Base-by-base conservation (phyloP, 2,888 invertebrate species). In the Erebia aethiops region DNA sequence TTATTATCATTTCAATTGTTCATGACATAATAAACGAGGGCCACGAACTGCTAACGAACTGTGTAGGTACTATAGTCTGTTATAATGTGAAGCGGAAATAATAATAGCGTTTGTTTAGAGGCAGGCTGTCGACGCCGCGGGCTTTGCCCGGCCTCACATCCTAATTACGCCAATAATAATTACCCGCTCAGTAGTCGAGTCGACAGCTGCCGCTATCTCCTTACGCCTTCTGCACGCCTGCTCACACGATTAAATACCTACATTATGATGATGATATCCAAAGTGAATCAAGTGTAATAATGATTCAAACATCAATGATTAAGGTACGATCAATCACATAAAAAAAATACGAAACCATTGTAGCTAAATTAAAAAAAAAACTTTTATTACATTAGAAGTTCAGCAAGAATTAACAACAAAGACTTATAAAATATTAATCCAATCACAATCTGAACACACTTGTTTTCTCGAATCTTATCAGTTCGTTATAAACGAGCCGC, bases 91-190 rank as follows among this genome's bases (percentile, higher is more conserved):
- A 89, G 84, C 91, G 91, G 92, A 92, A 90, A 91, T 90, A 89
- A 90, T 91, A 90, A 91, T 89, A 87, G 91, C 87, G 84, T 91
- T 90, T 88, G 90, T 88, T 67, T 88, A 80, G 84, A 85, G 82
- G 81, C 81, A 80, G 82, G 82, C 80, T 80, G 85, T 82, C 87
- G 86, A 83, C 90, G 89, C 90, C 89, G 86, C 88, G 84, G 89
- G 89, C 87, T 76, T 75, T 78, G 84, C 81, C 82, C 85, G 83
- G 84, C 82, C 87, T 86, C 91, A 88, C 91, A 91, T 91, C 91
- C 92, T 92, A 91, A 92, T 92, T 92, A 91, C 88, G 89, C 88
- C 89, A 88, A 89, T 91, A 90, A 91, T 92, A 90, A 92, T 92
- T 91, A 90, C 87, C 86, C 87, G 85, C 87, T 75, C 86, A 88